Conservation (phyloP, 2,113 vertebrate genomes). For the Hoplias malabaricus region DNA sequence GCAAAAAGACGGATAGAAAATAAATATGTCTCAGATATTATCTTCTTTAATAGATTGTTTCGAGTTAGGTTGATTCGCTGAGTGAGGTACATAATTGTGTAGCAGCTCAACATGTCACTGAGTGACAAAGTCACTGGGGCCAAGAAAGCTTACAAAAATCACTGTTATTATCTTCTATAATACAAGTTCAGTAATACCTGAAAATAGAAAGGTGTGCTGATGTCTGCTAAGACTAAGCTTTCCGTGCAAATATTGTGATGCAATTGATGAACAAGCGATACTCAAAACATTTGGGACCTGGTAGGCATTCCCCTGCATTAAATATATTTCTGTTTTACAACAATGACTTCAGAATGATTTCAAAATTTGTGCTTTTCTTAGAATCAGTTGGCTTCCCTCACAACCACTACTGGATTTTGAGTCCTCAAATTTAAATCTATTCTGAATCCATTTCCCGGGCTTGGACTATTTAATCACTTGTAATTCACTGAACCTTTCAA, state of each 20-base stretch:
- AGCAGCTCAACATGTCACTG: constrained; percentile 59
- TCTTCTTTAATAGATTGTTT: constrained; percentile 41
- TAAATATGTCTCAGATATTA: constrained; percentile 42
- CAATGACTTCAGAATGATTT: constrained; percentile 31
- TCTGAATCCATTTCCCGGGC: too few species aligned
- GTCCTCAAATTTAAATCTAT: too few species aligned
- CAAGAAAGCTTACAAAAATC: constrained; percentile 32
- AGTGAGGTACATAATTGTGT: constrained; percentile 55
- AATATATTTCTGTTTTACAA: constrained; percentile 23
- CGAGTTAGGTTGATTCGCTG: constrained; percentile 66
- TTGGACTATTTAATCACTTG: too few species aligned
- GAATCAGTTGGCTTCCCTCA: constrained; percentile 11
- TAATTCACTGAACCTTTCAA: too few species aligned
- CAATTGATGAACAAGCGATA: constrained; percentile 18
- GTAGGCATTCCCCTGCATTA: constrained; percentile 13
- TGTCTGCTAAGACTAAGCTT: constrained; percentile 38
- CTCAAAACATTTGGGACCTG: background rate
- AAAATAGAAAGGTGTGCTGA: constrained; percentile 57
- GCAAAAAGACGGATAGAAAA: constrained; percentile 70
- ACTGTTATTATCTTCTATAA: background rate
- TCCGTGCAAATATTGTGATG: constrained; percentile 45
- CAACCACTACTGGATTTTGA: background rate
- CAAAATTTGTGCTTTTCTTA: constrained; percentile 50
- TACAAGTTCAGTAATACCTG: constrained; percentile 50
- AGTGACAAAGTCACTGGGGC: constrained; percentile 55